Base-by-base conservation (phyloP, 2,888 invertebrate genomes). In the Trissolcus brochymenae region DNA sequence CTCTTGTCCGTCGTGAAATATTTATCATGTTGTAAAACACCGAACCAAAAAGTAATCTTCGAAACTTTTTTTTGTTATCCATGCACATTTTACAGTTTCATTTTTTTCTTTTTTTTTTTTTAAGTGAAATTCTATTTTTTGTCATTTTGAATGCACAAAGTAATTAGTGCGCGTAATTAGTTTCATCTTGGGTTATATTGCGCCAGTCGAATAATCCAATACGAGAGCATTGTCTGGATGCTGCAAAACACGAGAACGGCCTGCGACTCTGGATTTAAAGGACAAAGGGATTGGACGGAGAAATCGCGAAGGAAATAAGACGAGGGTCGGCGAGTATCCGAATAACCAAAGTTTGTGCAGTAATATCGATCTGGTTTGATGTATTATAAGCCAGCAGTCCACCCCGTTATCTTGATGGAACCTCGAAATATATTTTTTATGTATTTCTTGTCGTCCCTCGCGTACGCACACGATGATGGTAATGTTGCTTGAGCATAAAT, bases 341-440 rank as follows among this genome's bases (percentile, higher is more conserved):
- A 85, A 85, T 86, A 84, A 84, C 83, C 84, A 82, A 84, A 85
- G 86, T 84, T 84, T 82, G 85, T 81, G 83, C 85, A 84, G 85
- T 84, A 85, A 85, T 86, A 89, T 89, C 88, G 88, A 89, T 89
- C 87, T 86, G 84, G 81, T 83, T 86, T 88, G 89, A 89, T 88
- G 87, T 88, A 89, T 88, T 88, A 86, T 83, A 82, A 81, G 81
- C 82, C 82, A 19, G 19, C 83, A 35, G 87, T 87, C 87, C 88
- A 86, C 84, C 84, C 85, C 85, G 82, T 83, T 82, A 79, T 82
- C 81, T 81, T 65, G 82, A 79, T 81, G 81, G 83, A 83, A 84
- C 83, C 82, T 82, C 82, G 83, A 82, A 86, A 84, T 85, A 88
- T 88, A 87, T 86, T 88, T 87, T 88, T 88, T 88, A 88, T 87